A percentile compares a stretch with the other conserved stretches of the same genome.
Conservation (phyloP, 1,140 invertebrate species). For the Neodiprion lecontei region DNA sequence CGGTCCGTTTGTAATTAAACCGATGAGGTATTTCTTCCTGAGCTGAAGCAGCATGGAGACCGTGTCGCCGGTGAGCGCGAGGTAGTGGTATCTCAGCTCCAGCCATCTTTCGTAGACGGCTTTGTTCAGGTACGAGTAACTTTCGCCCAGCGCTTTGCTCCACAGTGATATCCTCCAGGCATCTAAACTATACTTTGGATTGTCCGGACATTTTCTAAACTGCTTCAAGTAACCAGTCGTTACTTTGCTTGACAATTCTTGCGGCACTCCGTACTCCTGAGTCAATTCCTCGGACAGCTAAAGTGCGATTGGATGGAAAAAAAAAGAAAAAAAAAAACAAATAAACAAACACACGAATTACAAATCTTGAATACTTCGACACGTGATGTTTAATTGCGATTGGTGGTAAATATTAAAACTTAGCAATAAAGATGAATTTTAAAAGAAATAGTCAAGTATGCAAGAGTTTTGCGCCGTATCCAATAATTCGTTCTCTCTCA, state of each 20-base stretch:
- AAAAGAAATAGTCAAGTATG: neutral
- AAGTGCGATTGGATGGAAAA: conserved; percentile 31
- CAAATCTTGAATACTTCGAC: conserved; percentile 7
- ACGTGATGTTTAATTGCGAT: neutral
- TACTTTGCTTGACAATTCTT: conserved; percentile 67
- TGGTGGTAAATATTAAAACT: neutral
- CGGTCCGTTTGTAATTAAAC: conserved; percentile 83
- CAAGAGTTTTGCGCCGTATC: neutral
- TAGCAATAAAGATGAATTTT: neutral
- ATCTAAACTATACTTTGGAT: conserved; percentile 72
- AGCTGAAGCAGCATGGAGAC: conserved; percentile 70
- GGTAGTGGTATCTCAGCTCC: conserved; percentile 74
- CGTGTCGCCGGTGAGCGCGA: conserved; percentile 71
- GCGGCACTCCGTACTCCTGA: conserved; percentile 70
- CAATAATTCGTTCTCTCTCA: neutral
- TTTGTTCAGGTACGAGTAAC: conserved; percentile 73
- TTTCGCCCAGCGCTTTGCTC: conserved; percentile 76
- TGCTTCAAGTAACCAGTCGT: conserved; percentile 73
- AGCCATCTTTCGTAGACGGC: conserved; percentile 79
- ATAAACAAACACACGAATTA: conserved; percentile 9
- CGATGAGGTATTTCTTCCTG: conserved; percentile 74
- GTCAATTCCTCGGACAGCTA: conserved; percentile 75
- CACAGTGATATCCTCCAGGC: conserved; percentile 79
- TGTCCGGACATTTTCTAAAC: conserved; percentile 81
- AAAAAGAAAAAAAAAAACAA: conserved; percentile 18